Conservation (phyloP, 2,113 vertebrate species). For the Macroglossus sobrinus region DNA sequence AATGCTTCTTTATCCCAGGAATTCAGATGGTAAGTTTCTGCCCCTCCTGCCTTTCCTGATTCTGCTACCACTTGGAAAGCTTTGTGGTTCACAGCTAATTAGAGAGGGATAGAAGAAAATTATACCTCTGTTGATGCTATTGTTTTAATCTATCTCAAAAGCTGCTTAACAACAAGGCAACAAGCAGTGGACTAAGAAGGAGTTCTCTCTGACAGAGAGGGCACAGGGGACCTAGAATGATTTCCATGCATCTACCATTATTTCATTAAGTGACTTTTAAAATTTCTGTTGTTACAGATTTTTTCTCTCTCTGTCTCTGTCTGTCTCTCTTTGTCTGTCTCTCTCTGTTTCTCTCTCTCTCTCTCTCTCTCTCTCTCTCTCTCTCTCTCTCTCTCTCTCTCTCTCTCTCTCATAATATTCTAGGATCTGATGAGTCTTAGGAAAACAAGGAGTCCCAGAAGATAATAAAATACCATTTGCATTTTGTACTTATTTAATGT, state of each 20-base stretch:
- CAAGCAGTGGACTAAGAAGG: slow-evolving; percentile 13
- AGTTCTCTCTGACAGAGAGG: slow-evolving; percentile 34
- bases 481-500: not conserved
- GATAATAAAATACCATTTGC: not conserved
- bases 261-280: slow-evolving; percentile 35
- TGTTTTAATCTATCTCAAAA: slow-evolving; percentile 63
- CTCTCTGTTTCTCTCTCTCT: no score
- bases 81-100: slow-evolving; percentile 62
- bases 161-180: slow-evolving; percentile 47
- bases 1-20: slow-evolving; percentile 20
- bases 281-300: not conserved
- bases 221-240: not conserved
- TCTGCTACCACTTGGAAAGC: slow-evolving; percentile 41
- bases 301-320: no score
- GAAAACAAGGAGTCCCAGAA: not conserved
- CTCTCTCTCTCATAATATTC: not conserved
- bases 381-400: no score
- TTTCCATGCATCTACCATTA: not conserved
- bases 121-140: slow-evolving; percentile 61
- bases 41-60: not conserved
- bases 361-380: no score
- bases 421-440: not conserved
- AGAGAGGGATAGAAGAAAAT: slow-evolving; percentile 60
- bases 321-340: no score
- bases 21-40: slow-evolving; percentile 19